Base-by-base conservation (phyloP, 2,888 invertebrate species). In the Esperia sulphurella region DNA sequence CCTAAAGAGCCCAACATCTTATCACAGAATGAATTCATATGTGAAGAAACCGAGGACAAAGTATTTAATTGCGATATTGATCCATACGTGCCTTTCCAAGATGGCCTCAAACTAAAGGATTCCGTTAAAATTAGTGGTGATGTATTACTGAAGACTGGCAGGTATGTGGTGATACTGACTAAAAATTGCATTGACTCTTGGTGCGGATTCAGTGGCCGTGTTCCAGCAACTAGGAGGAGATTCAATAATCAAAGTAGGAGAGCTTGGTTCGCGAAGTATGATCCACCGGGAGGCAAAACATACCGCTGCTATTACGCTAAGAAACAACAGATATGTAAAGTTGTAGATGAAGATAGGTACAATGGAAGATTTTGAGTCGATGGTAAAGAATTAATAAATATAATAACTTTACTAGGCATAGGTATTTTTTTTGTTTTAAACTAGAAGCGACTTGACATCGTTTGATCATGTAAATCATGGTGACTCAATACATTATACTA, bases 21-120 rank as follows among this genome's bases (percentile, higher is more conserved):
- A n/a, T 69, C 81, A 8, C 84, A 83, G 58, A 78, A 86, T 12
- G 87, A 88, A 54, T 83, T 85, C 45, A 61, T 88, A 54, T 88
- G 88, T 53, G 83, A 88, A 59, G 75, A 88, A 55, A 63, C 54
- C 48, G 41, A 57, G 12, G 50, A 61, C 28, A 74, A 62, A 48
- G 55, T 57, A 46, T 57, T 88, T 0, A 64, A 67, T 46, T 88
- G 88, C 51, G 85, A 87, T 59, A 58, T 77, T 2, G 79, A 86
- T 53, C 61, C 65, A 8, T 81, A 66, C 45, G 62, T 83, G 3
- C 83, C 86, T 1, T 80, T 66, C 46, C 52, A 62, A 0, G 57
- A 62, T 3, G 78, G 75, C 2, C 59, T 87, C 0, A 71, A 71
- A 52, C 13, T 62, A 6, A 86, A 76, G 56, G 59, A 75, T 14